Evolutionary conservation across 2,888 invertebrate species (phyloP), one percentile per base, ranked within the genome.

Genomic region (Drosophila nr. perissopoda): DNA sequence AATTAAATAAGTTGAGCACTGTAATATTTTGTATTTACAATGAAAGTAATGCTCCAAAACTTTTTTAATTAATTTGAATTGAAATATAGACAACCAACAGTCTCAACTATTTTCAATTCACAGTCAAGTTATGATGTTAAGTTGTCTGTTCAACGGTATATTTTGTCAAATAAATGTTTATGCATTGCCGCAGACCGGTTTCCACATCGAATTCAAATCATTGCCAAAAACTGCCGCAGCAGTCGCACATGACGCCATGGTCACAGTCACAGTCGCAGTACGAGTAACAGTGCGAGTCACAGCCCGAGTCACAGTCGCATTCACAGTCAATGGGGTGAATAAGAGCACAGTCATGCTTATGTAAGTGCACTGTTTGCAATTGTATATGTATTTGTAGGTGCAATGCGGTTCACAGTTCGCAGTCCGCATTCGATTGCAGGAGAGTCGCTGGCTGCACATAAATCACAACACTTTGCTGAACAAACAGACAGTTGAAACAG

Each of bases 401-500:
- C 52, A 64, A 62, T 68, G 62, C 29, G 54, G 65, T 54, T 51
- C 62, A 61, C 54, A 61, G 72, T 72, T 65, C 62, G 70, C 62
- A 76, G 66, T 54, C 58, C 67, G 53, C 76, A 79, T 84, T 76
- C 71, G 77, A 74, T 74, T 82, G 79, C 67, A 63, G 52, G 38
- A 58, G 29, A 58, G 29, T 61, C 58, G 56, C 62, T 62, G 53
- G 57, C 58, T 68, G 73, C 73, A 64, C 83, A 82, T 82, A 82
- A 82, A 82, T 82, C 85, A 82, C 68, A 83, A 71, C 82, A 83
- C 82, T 82, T 82, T 73, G 58, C 80, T 56, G 63, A 70, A 38
- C 78, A 83, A 81, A 74, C 81, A 74, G 79, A 70, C 69, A 62
- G 80, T 52, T 64, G 46, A 36, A 53, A 18, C 46, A 53, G 27